Conservation (phyloP, 1,140 invertebrate species). For the Saccostrea cuccullata region DNA sequence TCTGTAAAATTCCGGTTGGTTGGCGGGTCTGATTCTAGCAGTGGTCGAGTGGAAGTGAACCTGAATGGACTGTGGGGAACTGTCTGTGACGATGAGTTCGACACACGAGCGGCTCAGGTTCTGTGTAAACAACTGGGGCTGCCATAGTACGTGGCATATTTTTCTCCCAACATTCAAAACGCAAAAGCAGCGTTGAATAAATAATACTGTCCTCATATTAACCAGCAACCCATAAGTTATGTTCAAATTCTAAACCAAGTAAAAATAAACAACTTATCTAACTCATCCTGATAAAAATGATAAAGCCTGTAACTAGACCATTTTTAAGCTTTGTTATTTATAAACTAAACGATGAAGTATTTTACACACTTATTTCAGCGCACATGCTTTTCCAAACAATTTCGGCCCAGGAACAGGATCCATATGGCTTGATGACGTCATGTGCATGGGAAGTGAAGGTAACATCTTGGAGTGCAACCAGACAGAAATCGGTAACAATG, state of each 20-base stretch:
- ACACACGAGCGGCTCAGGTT: slow-evolving; percentile 37
- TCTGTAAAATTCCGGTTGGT: slow-evolving; percentile 43
- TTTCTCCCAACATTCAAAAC: too few relatives aligned
- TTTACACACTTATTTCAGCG: neutral
- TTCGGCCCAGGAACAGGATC: slow-evolving; percentile 79
- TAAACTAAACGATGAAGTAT: too few relatives aligned
- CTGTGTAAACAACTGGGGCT: slow-evolving; percentile 47
- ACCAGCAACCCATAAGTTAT: too few relatives aligned
- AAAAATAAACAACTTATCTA: too few relatives aligned
- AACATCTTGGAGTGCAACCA: slow-evolving; percentile 81
- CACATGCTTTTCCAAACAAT: neutral
- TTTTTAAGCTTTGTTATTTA: too few relatives aligned
- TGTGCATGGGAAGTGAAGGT: slow-evolving; percentile 85
- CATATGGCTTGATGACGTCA: slow-evolving; percentile 86
- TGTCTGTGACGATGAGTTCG: slow-evolving; percentile 57
- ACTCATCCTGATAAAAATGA: too few relatives aligned
- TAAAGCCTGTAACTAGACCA: too few relatives aligned
- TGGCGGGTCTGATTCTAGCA: slow-evolving; percentile 40
- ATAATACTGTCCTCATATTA: too few relatives aligned
- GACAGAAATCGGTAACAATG: slow-evolving; percentile 82
- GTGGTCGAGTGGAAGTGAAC: slow-evolving; percentile 48
- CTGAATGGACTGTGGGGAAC: slow-evolving; percentile 51
- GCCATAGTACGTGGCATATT: slow-evolving; percentile 40
- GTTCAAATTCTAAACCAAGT: too few relatives aligned
- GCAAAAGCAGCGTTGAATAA: too few relatives aligned